A percentile compares a stretch with the other conserved stretches of the same genome.
Conservation (phyloP, 2,888 invertebrate genomes). For the Polydesmus complanatus region DNA sequence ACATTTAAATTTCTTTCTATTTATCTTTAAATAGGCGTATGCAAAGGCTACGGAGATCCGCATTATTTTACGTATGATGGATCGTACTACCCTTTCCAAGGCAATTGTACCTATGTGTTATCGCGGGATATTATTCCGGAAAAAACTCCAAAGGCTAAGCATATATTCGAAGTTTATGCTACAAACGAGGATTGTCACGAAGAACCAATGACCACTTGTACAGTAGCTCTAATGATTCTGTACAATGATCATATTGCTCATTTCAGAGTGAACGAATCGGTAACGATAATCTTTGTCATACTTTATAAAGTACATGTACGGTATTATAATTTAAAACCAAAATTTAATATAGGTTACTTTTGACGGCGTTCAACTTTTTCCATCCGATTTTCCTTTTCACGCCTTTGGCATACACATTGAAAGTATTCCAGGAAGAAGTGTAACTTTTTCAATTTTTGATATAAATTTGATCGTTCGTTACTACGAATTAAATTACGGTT, state of each 20-base stretch:
- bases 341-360: slow-evolving; percentile 27
- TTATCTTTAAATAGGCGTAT: slow-evolving; percentile 37
- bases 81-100: slow-evolving; percentile 59
- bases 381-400: slow-evolving; percentile 39
- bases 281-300: slow-evolving; percentile 5
- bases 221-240: slow-evolving; percentile 50
- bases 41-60: slow-evolving; percentile 61
- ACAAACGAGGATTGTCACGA: slow-evolving; percentile 55
- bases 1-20: neutral
- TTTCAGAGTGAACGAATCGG: slow-evolving; percentile 20
- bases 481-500: slow-evolving; percentile 35
- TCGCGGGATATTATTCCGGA: slow-evolving; percentile 42
- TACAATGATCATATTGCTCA: slow-evolving; percentile 49
- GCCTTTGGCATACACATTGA: slow-evolving; percentile 48
- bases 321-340: neutral
- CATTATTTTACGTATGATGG: slow-evolving; percentile 73
- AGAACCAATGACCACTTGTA: slow-evolving; percentile 45
- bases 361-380: slow-evolving; percentile 34
- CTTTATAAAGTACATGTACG: neutral
- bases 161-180: slow-evolving; percentile 45
- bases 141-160: slow-evolving; percentile 31
- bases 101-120: slow-evolving; percentile 71
- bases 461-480: slow-evolving; percentile 53
- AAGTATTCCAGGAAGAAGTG: slow-evolving; percentile 44
- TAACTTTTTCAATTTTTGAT: slow-evolving; percentile 48